Base-by-base conservation (phyloP, 2,888 invertebrate species). In the Trilocha varians region DNA sequence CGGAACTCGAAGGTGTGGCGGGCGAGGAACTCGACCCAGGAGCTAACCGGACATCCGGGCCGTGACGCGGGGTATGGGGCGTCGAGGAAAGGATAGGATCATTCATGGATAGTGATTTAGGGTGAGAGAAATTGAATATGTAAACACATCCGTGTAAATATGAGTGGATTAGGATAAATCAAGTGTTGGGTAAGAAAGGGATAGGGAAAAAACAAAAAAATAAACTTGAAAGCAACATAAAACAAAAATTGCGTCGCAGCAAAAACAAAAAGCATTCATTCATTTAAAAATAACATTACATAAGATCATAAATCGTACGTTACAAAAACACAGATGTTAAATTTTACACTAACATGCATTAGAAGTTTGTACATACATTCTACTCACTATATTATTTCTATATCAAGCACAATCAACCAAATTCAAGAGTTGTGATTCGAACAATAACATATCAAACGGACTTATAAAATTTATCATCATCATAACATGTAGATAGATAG, bases 1-100 rank as follows among this genome's bases (percentile, higher is more conserved):
- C 88, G 73, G 88, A 88, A 52, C 85, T 87, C 43, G 77, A 80
- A 36, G 78, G 87, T 59, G 79, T 83, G 16, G 74, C 73, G 17
- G 82, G 78, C 42, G 75, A 69, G 39, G 80, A 82, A 47, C 83
- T 83, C 59, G 84, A 63, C 13, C 80, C 82, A 45, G 78, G 68
- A 47, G 78, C 82, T 84, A 58, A 43, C 60, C 52, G 65, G 49
- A 48, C 57, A 42, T 52, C 46, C 39, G 52, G 63, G 55, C 50
- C 43, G 41, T 50, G 46, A 42, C 47, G 54, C 48, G 46, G 49
- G 53, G 58, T 44, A 50, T 13, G 43, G 48, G 52, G 48, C 42
- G 25, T 17, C 32, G 43, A 40, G 33, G 13, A 38, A 41, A 13
- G 35, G 40, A 33, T 16, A 16, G 36, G 13, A 32, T 33, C 16